These are phyloP conservation scores for Aricia artaxerxes DNA, from an alignment of 2,888 invertebrate species.

Conservation along the genomic window DNA sequence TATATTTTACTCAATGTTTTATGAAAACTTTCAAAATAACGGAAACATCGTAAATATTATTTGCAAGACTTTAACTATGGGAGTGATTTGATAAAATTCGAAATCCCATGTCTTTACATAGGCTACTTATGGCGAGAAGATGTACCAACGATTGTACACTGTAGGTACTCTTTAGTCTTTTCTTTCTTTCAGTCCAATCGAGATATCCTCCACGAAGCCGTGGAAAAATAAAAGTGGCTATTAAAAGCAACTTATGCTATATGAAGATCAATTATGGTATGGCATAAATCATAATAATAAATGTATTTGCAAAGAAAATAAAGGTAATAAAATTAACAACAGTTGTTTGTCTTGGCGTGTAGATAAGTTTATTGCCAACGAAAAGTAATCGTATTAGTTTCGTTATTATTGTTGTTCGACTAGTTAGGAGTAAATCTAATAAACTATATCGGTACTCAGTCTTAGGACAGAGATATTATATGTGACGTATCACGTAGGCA, in stretches of 20 bases:
- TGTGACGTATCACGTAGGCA: slow-evolving; percentile 9
- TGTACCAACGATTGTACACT: neutral
- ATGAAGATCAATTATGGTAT: neutral
- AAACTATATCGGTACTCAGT: slow-evolving; percentile 1
- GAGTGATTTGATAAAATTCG: too few relatives aligned
- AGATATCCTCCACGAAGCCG: neutral
- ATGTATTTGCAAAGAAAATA: neutral
- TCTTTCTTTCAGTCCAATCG: too few relatives aligned
- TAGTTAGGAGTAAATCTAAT: slow-evolving; percentile 21
- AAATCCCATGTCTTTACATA: too few relatives aligned
- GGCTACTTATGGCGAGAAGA: neutral
- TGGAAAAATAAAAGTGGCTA: neutral
- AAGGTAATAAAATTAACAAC: slow-evolving; percentile 19
- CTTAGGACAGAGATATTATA: slow-evolving; percentile 12
- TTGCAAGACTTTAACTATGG: too few relatives aligned
- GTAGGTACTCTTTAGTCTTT: neutral
- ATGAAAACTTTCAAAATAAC: too few relatives aligned
- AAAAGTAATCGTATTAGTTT: slow-evolving; percentile 19
- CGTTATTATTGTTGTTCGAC: slow-evolving; percentile 27
- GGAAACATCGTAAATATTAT: too few relatives aligned
- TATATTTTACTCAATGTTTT: too few relatives aligned
- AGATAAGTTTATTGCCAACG: slow-evolving; percentile 16
- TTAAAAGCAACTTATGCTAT: neutral
- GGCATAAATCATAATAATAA: slow-evolving; percentile 6
- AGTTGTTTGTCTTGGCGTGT: neutral